Evolutionary conservation across 30 jellyfish, hydroid and myxozoan genomes (phyloP), one percentile per base, ranked within the genome.

Genomic region (Nemopilema nomurai): DNA sequence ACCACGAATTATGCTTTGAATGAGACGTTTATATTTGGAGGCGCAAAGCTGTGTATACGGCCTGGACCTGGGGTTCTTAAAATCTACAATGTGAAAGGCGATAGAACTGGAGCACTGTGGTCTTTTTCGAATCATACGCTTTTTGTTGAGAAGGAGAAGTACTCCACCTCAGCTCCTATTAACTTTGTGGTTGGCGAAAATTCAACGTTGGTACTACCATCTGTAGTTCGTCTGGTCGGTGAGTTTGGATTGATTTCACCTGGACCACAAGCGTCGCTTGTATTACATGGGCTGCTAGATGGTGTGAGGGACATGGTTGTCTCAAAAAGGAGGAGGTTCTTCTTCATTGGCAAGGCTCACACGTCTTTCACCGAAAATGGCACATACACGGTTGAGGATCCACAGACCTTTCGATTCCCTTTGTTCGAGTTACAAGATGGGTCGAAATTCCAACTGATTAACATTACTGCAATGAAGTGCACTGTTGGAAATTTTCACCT

Each of bases 271-370:
- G 93, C 93, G 9, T 74, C 93, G 19, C 76, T 85, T 25, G 87
- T 85, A 0, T 29, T 85, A 26, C 87, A 78, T 22, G 93, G 93
- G 16, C 28, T 85, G 66, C 83, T 85, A 22, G 93, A 85, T 65
- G 93, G 93, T 41, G 93, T 85, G 24, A 28, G 93, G 28, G 93
- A 85, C 76, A 75, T 85, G 87, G 93, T 85, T 69, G 93, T 85
- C 16, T 18, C 93, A 64, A 85, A 85, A 67, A 17, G 88, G n/a
- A 74, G 65, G 41, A 68, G 93, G 16, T 85, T 85, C 69, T 73
- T 50, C 50, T 85, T 85, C 62, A 69, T 85, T 1, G 93, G 93
- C 19, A 85, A 85, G 49, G 93, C 93, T 8, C 93, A 67, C 31
- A 85, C 93, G 24, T 75, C 93, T 20, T 85, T 85, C 51, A 65